phyloP scores from a whole-genome alignment of 1,140 invertebrate species.

The Cheumatopsyche charites region DNA sequence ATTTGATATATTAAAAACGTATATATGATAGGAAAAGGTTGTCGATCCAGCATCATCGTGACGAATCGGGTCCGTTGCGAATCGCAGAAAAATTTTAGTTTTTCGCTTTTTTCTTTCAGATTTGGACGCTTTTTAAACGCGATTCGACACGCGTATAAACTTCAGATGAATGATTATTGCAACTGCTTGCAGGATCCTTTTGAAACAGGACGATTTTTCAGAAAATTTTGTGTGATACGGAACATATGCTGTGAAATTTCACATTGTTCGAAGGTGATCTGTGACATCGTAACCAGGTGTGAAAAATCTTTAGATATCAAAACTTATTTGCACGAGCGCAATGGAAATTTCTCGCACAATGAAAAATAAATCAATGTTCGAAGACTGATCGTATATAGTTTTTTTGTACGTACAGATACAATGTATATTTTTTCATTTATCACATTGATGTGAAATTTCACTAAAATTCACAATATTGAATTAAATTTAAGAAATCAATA shows the following conservation, averaged over 20 bases:
- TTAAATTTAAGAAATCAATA: too few species aligned
- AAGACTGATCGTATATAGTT: too few species aligned
- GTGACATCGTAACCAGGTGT: conserved; percentile 44
- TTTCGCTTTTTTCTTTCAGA: conserved; percentile 49
- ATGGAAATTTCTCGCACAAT: too few species aligned
- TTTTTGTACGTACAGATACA: too few species aligned
- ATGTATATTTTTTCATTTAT: too few species aligned
- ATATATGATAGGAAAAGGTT: too few species aligned
- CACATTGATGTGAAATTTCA: too few species aligned
- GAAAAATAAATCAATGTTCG: too few species aligned
- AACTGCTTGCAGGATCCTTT: conserved; percentile 16
- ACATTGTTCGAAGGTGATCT: conserved; percentile 11
- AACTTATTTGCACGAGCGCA: conserved; percentile 14
- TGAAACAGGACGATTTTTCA: conserved; percentile 6
- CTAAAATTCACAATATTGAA: too few species aligned
- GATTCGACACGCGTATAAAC: conserved; percentile 47
- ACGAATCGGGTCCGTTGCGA: conserved; percentile 44
- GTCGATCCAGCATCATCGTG: conserved; percentile 26
- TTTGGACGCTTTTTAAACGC: conserved; percentile 49
- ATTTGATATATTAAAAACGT: too few species aligned
- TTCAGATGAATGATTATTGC: conserved; percentile 44
- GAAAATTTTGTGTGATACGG: conserved; percentile 33
- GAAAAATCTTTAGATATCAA: conserved; percentile 38
- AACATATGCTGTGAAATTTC: conserved; percentile 41
- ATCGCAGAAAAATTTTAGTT: conserved; percentile 49